Evolutionary conservation across 2,797 vertebrate genomes (phyloP), one percentile per base, ranked within the genome.

Genomic region (Chromis chromis): DNA sequence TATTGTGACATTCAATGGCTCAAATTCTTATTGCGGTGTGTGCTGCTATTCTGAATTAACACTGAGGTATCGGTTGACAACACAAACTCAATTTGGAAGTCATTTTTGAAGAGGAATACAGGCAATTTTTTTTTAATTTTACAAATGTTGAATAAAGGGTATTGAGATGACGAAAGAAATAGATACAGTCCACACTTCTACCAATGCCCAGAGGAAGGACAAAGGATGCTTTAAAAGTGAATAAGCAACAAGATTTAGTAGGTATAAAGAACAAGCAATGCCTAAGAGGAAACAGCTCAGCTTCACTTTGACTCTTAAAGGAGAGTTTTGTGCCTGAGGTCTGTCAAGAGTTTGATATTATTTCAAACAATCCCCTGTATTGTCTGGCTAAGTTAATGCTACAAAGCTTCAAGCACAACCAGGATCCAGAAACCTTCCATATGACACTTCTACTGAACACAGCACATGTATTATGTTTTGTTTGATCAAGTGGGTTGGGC

Each of bases 381-480:
- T 72, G 39, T 79, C 70, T 80, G 76, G 69, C 76, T 77, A 82
- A 78, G 70, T 58, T 78, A 75, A 75, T 71, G 46, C 54, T 50
- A n/a, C 4, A 6, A 60, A 50, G 81, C 74, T 76, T 82, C 65
- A 73, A 82, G 84, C 79, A 84, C 74, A 82, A 86, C 86, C 66
- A 71, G 55, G 63, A 57, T 86, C 56, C 75, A 75, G 76, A 86
- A 85, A 36, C 16, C 27, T 69, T 78, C 69, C 56, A 42, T 13
- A 17, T 56, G 76, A 82, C 79, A 84, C 76, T 56, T 84, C 80
- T n/a, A 71, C 72, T 72, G 68, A 86, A 78, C 61, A 67, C 77
- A 74, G 75, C 78, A 83, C 66, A 54, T 31, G 49, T 65, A 52
- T 78, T 71, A 84, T 81, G 78, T 86, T 85, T 83, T 66, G 69